phyloP scores from a whole-genome alignment of 2,888 invertebrate genomes.

The Ceriagrion tenellum region DNA sequence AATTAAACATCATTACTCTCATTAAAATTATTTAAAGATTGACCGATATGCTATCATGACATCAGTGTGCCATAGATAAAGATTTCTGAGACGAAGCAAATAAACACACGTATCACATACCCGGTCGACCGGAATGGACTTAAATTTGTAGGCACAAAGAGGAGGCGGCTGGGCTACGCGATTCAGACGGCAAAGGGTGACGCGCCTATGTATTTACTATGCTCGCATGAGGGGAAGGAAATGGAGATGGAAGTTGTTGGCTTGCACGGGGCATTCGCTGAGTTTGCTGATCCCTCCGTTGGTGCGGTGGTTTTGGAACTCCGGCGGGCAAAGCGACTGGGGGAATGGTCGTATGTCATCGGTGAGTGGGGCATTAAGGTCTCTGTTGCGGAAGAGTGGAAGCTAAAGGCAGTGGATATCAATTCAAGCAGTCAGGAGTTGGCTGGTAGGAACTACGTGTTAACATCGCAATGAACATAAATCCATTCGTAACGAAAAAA shows the following conservation, averaged over 20 bases:
- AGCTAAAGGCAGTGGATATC: constrained; percentile 32
- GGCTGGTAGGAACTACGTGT: not conserved
- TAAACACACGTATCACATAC: too few species aligned
- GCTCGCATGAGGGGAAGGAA: not conserved
- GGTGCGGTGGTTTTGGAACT: not conserved
- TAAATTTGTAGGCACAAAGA: not conserved
- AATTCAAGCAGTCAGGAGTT: constrained; percentile 18
- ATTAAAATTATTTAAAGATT: too few species aligned
- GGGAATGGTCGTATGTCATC: constrained; percentile 21
- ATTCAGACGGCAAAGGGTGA: not conserved
- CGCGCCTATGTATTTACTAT: not conserved
- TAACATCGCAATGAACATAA: too few species aligned
- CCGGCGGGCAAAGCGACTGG: not conserved
- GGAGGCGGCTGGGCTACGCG: not conserved
- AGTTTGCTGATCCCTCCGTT: constrained; percentile 14
- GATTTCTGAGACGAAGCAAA: too few species aligned
- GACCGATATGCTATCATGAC: too few species aligned
- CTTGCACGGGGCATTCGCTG: not conserved
- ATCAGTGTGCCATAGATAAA: too few species aligned
- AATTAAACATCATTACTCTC: too few species aligned
- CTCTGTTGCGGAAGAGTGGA: constrained; percentile 36
- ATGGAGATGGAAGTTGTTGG: not conserved
- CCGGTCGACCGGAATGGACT: not conserved
- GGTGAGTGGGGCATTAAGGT: not conserved
- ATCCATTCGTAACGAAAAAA: too few species aligned